phyloP scores from a whole-genome alignment of 92 coral and sea anemone species.

The Blastomussa wellsi region DNA sequence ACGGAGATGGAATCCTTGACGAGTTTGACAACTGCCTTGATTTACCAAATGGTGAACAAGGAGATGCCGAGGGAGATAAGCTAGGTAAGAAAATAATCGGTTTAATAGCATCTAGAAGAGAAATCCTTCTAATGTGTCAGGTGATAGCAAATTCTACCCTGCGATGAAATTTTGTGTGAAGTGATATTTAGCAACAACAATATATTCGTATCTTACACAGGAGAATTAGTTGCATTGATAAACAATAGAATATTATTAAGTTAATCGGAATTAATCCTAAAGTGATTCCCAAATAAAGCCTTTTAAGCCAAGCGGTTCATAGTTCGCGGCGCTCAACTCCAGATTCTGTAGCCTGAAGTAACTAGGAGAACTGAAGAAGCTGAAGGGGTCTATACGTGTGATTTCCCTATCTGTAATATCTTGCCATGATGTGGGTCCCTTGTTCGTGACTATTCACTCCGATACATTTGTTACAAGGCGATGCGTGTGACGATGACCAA shows the following conservation, averaged over 20 bases:
- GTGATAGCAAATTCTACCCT: no score
- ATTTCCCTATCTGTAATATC: not conserved
- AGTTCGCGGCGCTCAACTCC: no score
- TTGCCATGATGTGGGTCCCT: not conserved
- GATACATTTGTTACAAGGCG: slow-evolving; percentile 54
- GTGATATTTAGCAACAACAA: not conserved
- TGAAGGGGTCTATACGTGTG: no score
- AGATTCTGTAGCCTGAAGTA: no score
- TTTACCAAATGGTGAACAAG: slow-evolving; percentile 97
- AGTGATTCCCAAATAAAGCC: not conserved
- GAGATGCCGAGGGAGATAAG: slow-evolving; percentile 80
- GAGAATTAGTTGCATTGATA: not conserved
- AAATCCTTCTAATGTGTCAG: no score
- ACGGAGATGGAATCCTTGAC: slow-evolving; percentile 91
- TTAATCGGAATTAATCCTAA: not conserved
- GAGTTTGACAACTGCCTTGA: slow-evolving; percentile 92
- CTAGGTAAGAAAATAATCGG: slow-evolving; percentile 50
- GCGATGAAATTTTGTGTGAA: no score
- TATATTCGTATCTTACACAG: no score
- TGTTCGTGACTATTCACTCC: not conserved
- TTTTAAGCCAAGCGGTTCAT: no score
- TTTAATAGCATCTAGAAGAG: not conserved
- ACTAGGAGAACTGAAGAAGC: no score
- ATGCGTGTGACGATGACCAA: slow-evolving; percentile 94
- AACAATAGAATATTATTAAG: not conserved